A percentile compares a stretch with the other conserved stretches of the same genome.
Evolutionary conservation across 30 jellyfish, hydroid and myxozoan species (phyloP).

Genomic region (Hydractinia echinata): DNA sequence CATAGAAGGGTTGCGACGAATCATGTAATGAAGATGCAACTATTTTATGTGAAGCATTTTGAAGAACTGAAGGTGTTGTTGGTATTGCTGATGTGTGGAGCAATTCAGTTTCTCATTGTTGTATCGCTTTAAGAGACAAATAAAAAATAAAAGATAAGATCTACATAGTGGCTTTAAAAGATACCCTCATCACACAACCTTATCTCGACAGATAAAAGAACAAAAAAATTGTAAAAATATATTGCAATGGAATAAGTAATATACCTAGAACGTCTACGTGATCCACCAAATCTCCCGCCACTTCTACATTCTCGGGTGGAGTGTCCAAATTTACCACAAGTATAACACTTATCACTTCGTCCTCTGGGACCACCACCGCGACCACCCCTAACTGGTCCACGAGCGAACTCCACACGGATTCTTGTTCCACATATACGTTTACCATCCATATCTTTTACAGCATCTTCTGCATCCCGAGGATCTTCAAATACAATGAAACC

Average conservation of each 20-base stretch:
- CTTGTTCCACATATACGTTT: conserved; percentile 85
- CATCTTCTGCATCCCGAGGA: conserved; percentile 97
- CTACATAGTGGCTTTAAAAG: background rate
- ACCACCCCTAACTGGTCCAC: conserved; percentile 90
- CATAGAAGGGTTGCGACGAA: too few species aligned
- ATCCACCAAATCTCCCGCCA: conserved; percentile 45
- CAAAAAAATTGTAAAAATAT: background rate
- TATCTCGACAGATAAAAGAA: background rate
- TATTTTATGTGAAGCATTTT: too few species aligned
- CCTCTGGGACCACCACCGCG: conserved; percentile 61
- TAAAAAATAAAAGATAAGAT: too few species aligned
- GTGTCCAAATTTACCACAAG: conserved; percentile 91
- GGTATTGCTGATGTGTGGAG: too few species aligned
- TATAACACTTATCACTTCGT: conserved; percentile 69
- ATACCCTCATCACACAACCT: background rate
- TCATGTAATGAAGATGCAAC: too few species aligned
- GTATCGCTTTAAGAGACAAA: too few species aligned
- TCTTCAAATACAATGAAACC: conserved; percentile 93
- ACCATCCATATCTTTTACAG: conserved; percentile 98
- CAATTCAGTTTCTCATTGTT: too few species aligned
- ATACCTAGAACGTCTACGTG: conserved; percentile 49
- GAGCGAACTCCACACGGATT: conserved; percentile 88
- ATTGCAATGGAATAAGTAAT: background rate
- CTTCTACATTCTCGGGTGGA: conserved; percentile 74
- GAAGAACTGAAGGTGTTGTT: too few species aligned